Base-by-base conservation (phyloP, 2,797 vertebrate species). In the Chaetodon trifasciatus region DNA sequence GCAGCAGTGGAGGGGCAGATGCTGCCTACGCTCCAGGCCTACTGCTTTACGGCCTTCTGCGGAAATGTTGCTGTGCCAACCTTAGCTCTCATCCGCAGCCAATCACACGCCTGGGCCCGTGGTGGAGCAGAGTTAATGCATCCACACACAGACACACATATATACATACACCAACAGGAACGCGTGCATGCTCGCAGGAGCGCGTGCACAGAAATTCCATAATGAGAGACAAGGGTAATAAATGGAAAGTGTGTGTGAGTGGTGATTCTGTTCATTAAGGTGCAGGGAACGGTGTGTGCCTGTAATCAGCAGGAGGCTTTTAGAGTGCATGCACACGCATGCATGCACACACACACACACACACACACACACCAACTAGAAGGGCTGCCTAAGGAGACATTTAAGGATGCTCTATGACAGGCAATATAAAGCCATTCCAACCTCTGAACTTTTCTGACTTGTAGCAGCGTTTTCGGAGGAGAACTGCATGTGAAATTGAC, bases 21-120 rank as follows among this genome's bases (percentile, higher is more conserved):
- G 94, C 95, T 91, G 94, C 92, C 89, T 87, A 91, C 93, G 89
- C 93, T 94, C 91, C 93, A 89, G 91, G 94, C 94, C 94, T 86
- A 92, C 93, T 95, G 93, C 93, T 95, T 94, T 95, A 94, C 89
- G 91, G 91, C 93, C 93, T 95, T 95, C 94, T 95, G 94, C 93
- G 94, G 94, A 96, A 95, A 94, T 83, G 89, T 92, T 88, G 77
- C 85, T 56, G 90, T 94, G 95, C 95, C 95, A 96, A 91, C 91
- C 90, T 88, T 86, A 91, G 89, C 91, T 92, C 90, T 92, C 86
- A 93, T 95, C 92, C 88, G 53, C 90, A 86, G 91, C 95, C 94
- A 95, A 95, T 95, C 93, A 89, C 85, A 86, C 49, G 81, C 81
- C 86, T 86, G 86, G 85, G 82, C 87, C 86, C 70, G 81, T 52